These are phyloP conservation scores for Caenorhabditis virilis DNA, from an alignment of 2,888 invertebrate species.

Conservation along the genomic window DNA sequence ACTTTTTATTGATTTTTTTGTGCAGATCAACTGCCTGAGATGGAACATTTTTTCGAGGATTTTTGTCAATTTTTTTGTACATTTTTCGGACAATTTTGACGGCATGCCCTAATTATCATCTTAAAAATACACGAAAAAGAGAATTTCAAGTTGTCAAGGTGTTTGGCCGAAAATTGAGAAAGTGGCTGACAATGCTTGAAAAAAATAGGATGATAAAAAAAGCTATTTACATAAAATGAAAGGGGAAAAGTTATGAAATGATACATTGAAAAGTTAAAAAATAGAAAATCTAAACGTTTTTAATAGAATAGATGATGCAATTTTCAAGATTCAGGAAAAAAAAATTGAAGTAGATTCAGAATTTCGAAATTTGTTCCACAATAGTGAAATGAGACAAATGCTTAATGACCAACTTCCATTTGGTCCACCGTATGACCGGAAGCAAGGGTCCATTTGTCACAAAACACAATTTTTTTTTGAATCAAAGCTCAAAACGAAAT, in stretches of 20 bases:
- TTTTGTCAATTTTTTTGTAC: conserved; percentile 43
- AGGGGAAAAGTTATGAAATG: neutral
- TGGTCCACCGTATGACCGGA: conserved; percentile 49
- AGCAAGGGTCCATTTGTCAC: conserved; percentile 37
- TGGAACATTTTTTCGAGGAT: conserved; percentile 16
- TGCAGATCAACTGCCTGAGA: conserved; percentile 44
- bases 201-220: too few species aligned
- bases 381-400: conserved; percentile 20
- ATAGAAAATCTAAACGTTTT: conserved; percentile 2
- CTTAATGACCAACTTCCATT: conserved; percentile 38
- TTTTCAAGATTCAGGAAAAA: too few species aligned
- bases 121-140: neutral
- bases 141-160: neutral
- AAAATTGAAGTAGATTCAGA: too few species aligned
- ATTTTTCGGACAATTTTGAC: conserved; percentile 43
- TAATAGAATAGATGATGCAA: neutral
- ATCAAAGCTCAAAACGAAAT: neutral
- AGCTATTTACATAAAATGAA: neutral
- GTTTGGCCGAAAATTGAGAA: too few species aligned
- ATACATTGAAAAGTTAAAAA: neutral
- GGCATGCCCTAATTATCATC: too few species aligned
- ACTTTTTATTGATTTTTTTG: conserved; percentile 35
- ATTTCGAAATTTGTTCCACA: neutral
- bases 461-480: conserved; percentile 10
- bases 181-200: too few species aligned